A percentile compares a stretch with the other conserved stretches of the same genome.
phyloP scores from a whole-genome alignment of 2,113 vertebrate genomes.

The Leptobrachium ailaonicum region DNA sequence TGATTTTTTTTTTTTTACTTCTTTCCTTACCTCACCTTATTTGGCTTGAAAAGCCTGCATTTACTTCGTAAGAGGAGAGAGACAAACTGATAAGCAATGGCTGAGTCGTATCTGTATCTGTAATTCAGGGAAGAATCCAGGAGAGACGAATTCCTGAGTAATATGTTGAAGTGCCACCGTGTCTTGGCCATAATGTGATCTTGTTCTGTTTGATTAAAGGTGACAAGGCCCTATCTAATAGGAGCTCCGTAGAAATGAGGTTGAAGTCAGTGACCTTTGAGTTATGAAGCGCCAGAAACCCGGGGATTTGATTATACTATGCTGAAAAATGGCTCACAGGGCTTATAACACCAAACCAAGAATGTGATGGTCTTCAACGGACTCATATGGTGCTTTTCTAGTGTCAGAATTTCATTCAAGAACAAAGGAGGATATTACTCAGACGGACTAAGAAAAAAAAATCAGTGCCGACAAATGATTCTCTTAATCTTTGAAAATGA shows the following conservation, averaged over 20 bases:
- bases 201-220: conserved; percentile 22
- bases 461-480: conserved; percentile 1
- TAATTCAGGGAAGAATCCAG: neutral
- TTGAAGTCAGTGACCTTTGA: conserved; percentile 21
- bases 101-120: neutral
- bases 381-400: neutral
- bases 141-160: neutral
- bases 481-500: neutral
- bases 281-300: neutral
- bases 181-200: neutral
- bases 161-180: conserved; percentile 1
- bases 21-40: no score
- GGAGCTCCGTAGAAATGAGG: neutral
- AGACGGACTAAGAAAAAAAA: neutral
- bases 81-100: neutral
- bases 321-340: conserved; percentile 13
- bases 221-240: conserved; percentile 1
- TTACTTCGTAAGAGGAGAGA: neutral
- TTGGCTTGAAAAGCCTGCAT: no score
- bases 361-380: no score
- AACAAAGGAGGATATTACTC: conserved; percentile 1
- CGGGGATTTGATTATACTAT: conserved; percentile 7
- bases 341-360: neutral
- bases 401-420: neutral
- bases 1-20: no score